Percentiles rank a stretch among this genome's conserved stretches.
Conservation (phyloP, 2,113 vertebrate genomes). For the Xyrauchen texanus region DNA sequence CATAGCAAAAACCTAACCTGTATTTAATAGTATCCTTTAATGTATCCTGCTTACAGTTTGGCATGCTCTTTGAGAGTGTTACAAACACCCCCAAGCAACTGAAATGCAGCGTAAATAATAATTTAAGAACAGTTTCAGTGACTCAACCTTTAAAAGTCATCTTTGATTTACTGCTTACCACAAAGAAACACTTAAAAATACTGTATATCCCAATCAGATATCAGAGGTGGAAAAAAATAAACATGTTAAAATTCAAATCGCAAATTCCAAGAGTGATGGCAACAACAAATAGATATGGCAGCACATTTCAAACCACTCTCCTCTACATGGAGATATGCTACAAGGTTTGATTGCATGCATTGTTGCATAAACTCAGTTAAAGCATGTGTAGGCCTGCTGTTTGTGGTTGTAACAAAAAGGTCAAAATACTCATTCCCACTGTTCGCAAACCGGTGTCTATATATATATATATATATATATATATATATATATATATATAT, state of each 20-base stretch:
- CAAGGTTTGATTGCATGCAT: not conserved
- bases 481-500: no score
- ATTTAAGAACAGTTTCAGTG: not conserved
- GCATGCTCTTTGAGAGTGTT: not conserved
- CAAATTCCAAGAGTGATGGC: slow-evolving; percentile 7
- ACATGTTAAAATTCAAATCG: not conserved
- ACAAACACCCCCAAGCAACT: slow-evolving; percentile 1
- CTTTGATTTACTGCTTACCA: slow-evolving; percentile 14
- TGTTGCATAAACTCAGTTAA: not conserved
- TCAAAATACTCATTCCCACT: not conserved
- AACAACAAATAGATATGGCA: slow-evolving; percentile 10
- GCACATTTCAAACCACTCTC: not conserved
- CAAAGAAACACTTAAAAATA: slow-evolving; percentile 2
- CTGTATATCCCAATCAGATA: not conserved
- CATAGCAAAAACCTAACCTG: no score
- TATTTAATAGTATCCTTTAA: not conserved
- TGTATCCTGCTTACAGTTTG: not conserved
- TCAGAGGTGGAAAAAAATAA: not conserved
- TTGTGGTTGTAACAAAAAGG: not conserved
- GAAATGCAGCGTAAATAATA: not conserved
- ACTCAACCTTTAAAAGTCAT: not conserved
- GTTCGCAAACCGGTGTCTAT: not conserved
- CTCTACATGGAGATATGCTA: not conserved
- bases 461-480: no score
- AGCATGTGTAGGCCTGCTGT: slow-evolving; percentile 25